Percentiles rank a stretch among this genome's conserved stretches.
Conservation (phyloP, 2,113 vertebrate genomes). For the Chaenogobius annularis region DNA sequence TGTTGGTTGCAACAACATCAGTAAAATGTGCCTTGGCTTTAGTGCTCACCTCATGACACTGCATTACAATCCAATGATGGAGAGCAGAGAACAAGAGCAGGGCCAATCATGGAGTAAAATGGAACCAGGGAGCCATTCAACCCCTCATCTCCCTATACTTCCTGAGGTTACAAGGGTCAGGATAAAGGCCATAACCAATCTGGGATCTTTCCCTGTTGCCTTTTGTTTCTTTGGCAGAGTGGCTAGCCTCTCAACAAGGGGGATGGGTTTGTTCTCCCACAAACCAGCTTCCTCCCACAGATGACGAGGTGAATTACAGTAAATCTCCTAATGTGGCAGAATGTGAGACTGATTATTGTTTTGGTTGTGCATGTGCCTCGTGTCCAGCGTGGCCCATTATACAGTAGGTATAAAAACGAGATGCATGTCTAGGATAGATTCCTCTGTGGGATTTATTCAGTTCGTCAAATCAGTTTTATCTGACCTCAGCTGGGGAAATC, state of each 20-base stretch:
- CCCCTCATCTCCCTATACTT: conserved; percentile 31
- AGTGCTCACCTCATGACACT: not conserved
- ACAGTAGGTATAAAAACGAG: not conserved
- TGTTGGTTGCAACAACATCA: not conserved
- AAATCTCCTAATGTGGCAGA: no score
- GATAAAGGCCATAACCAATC: conserved; percentile 34
- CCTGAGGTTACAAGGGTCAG: conserved; percentile 1
- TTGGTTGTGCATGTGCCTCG: not conserved
- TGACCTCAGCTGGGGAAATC: not conserved
- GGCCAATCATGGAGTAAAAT: conserved; percentile 41
- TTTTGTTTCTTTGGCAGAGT: not conserved
- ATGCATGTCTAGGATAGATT: not conserved
- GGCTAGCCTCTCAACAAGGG: not conserved
- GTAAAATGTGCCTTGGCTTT: not conserved
- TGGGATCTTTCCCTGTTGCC: not conserved
- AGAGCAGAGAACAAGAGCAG: conserved; percentile 26
- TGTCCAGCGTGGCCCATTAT: not conserved
- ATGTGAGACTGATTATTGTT: no score
- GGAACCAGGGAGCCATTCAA: conserved; percentile 16
- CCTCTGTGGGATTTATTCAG: not conserved
- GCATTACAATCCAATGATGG: conserved; percentile 11
- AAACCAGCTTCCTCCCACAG: not conserved
- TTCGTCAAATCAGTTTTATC: not conserved
- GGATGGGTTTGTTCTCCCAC: not conserved
- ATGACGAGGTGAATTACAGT: not conserved